Conservation (phyloP, 2,797 vertebrate species). For the Cetoscarus ocellatus region DNA sequence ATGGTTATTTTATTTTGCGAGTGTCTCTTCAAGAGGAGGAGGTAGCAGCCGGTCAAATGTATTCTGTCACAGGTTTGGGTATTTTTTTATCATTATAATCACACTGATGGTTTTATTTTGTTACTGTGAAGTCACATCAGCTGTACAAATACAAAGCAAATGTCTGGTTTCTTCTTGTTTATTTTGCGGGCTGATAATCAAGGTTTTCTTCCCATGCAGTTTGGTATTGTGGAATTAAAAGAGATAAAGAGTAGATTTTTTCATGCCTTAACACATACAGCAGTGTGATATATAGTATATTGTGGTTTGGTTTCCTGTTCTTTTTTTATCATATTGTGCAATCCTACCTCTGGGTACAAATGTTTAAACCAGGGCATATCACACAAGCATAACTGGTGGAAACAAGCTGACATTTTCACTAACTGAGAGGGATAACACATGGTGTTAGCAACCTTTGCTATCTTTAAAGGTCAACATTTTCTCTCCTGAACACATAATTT, state of each 20-base stretch:
- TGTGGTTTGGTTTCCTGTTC: slow-evolving; percentile 16
- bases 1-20: slow-evolving; percentile 24
- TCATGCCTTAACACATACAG: slow-evolving; percentile 61
- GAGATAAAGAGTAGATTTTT: slow-evolving; percentile 32
- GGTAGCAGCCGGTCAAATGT: slow-evolving; percentile 41
- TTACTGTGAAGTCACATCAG: slow-evolving; percentile 1
- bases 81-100: background rate
- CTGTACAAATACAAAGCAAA: slow-evolving; percentile 40
- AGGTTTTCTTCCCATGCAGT: slow-evolving; percentile 55
- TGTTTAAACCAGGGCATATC: slow-evolving; percentile 28
- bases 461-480: slow-evolving; percentile 12
- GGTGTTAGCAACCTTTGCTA: background rate
- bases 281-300: slow-evolving; percentile 44
- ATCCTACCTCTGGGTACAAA: slow-evolving; percentile 26
- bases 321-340: slow-evolving; percentile 24
- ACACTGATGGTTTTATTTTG: slow-evolving; percentile 5
- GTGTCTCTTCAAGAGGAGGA: slow-evolving; percentile 53
- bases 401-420: slow-evolving; percentile 7
- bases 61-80: slow-evolving; percentile 15
- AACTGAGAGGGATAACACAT: background rate
- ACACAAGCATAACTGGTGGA: slow-evolving; percentile 39
- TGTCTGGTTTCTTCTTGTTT: slow-evolving; percentile 11
- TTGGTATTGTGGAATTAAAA: slow-evolving; percentile 43
- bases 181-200: slow-evolving; percentile 16
- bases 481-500: background rate